Evolutionary conservation across 2,797 vertebrate species (phyloP).

Genomic region (Acrocephalus scirpaceus): DNA sequence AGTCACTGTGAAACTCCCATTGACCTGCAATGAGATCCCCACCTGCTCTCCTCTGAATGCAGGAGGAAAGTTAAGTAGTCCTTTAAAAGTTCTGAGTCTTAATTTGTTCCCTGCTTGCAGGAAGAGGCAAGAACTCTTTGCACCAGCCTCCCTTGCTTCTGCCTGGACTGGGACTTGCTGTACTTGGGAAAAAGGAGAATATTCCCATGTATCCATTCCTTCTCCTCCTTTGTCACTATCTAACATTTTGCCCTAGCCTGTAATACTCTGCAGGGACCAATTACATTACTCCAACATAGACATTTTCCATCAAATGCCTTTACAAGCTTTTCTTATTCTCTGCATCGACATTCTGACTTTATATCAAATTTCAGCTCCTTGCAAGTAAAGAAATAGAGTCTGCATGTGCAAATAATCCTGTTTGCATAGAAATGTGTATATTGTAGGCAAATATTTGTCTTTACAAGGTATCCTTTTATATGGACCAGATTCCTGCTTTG

Average conservation of each 20-base stretch:
- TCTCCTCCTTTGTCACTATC: not conserved
- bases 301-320: constrained; percentile 57
- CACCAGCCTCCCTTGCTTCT: not conserved
- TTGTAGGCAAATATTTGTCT: constrained; percentile 39
- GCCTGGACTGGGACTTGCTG: not conserved
- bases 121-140: not conserved
- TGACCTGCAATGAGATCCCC: not conserved
- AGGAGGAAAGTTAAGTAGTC: not conserved
- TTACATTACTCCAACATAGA: constrained; percentile 71
- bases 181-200: not conserved
- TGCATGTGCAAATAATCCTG: not conserved
- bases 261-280: constrained; percentile 62
- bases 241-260: constrained; percentile 47
- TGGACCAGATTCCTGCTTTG: constrained; percentile 17
- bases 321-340: constrained; percentile 41
- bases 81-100: not conserved
- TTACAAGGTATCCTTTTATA: constrained; percentile 1
- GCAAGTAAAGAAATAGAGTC: not conserved
- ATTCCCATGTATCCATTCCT: not conserved
- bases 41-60: not conserved
- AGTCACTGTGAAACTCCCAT: not conserved
- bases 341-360: constrained; percentile 6
- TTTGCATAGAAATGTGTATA: not conserved
- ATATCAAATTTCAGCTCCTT: constrained; percentile 45
- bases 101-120: not conserved